Evolutionary conservation across 2,797 vertebrate species (phyloP).

Genomic region (Silurus aristotelis): DNA sequence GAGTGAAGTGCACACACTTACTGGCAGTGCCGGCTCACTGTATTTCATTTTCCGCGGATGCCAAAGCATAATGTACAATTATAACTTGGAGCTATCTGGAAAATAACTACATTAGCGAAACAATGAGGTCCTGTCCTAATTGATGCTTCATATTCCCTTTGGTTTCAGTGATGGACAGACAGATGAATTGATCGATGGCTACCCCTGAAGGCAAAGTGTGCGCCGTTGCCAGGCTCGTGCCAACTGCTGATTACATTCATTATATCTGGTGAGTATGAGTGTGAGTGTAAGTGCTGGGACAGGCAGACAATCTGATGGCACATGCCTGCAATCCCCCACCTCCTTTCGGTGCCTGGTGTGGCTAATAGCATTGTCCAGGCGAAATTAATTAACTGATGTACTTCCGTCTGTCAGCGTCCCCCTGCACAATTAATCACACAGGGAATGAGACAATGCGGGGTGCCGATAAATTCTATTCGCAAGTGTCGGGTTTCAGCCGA

Average conservation of each 20-base stretch:
- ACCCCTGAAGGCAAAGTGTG: conserved; percentile 44
- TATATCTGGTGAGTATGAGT: conserved; percentile 45
- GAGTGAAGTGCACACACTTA: conserved; percentile 41
- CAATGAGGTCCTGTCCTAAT: conserved; percentile 38
- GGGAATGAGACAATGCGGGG: conserved; percentile 57
- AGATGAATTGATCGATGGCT: neutral
- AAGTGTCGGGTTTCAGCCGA: conserved; percentile 53
- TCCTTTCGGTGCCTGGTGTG: conserved; percentile 47
- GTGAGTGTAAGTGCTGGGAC: conserved; percentile 32
- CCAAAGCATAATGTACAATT: conserved; percentile 43
- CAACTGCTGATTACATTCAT: conserved; percentile 53
- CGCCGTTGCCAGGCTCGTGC: conserved; percentile 39
- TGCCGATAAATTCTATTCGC: conserved; percentile 60
- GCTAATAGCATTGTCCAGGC: conserved; percentile 55
- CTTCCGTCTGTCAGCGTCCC: conserved; percentile 54
- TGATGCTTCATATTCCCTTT: conserved; percentile 44
- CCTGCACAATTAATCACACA: conserved; percentile 57
- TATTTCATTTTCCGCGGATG: conserved; percentile 44
- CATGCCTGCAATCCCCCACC: conserved; percentile 20
- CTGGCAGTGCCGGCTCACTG: conserved; percentile 41
- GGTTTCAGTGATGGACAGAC: conserved; percentile 32
- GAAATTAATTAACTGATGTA: conserved; percentile 65
- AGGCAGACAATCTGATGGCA: conserved; percentile 51
- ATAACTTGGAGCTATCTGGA: conserved; percentile 38
- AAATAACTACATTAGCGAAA: conserved; percentile 36